A percentile compares a stretch with the other conserved stretches of the same genome.
Conservation (phyloP, 2,797 vertebrate species). For the Xerus rutilus region DNA sequence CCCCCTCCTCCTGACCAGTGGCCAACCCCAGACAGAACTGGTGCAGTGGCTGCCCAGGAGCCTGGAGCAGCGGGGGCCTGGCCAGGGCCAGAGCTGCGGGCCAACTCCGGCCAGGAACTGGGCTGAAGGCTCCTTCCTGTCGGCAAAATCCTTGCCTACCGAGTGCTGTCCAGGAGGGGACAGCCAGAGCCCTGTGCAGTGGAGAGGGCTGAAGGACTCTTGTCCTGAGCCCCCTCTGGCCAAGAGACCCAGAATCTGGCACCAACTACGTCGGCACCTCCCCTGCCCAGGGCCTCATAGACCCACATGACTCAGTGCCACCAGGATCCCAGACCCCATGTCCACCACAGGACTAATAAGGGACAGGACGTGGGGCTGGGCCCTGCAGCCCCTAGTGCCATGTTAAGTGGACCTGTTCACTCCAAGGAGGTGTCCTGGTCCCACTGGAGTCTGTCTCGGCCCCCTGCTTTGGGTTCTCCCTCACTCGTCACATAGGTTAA, state of each 20-base stretch:
- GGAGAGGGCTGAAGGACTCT: not conserved
- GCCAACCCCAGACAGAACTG: slow-evolving; percentile 47
- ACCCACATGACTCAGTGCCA: not conserved
- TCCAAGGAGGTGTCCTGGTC: not conserved
- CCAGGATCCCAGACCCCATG: rapidly evolving
- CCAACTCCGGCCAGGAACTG: slow-evolving; percentile 64
- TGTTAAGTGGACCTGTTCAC: too few species aligned
- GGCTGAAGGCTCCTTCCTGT: slow-evolving; percentile 62
- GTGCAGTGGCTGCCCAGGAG: slow-evolving; percentile 53
- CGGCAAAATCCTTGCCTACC: not conserved
- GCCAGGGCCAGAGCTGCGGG: slow-evolving; percentile 26
- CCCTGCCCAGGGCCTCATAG: not conserved
- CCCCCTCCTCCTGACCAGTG: not conserved
- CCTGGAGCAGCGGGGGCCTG: not conserved
- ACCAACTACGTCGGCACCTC: not conserved
- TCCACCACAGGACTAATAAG: rapidly evolving
- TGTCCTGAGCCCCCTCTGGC: rapidly evolving
- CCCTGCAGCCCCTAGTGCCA: not conserved
- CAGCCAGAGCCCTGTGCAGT: not conserved
- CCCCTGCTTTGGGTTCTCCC: rapidly evolving
- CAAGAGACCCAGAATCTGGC: not conserved
- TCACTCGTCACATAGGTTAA: rapidly evolving
- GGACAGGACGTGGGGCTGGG: rapidly evolving
- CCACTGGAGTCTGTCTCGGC: rapidly evolving
- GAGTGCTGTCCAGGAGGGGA: not conserved